These are phyloP conservation scores for Chrysotoxum bicinctum DNA, from an alignment of 2,888 invertebrate species.

Conservation along the genomic window DNA sequence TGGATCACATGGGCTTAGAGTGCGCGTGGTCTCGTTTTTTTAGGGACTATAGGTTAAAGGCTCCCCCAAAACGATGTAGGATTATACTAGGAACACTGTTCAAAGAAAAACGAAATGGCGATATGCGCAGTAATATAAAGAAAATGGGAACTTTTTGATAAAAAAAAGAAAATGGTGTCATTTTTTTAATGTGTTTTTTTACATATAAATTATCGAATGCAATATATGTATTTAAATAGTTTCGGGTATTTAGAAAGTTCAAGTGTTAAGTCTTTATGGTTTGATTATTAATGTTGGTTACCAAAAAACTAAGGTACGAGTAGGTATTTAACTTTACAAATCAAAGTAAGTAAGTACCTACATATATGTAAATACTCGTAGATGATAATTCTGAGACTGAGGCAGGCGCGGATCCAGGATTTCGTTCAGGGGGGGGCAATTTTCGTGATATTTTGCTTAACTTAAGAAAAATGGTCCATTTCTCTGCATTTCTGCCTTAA, in stretches of 20 bases:
- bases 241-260: background rate
- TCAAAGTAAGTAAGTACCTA: too few species aligned
- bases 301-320: too few species aligned
- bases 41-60: slow-evolving; percentile 14
- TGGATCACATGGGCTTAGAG: slow-evolving; percentile 56
- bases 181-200: slow-evolving; percentile 6
- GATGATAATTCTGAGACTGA: too few species aligned
- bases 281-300: too few species aligned
- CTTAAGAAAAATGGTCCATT: too few species aligned
- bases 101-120: background rate
- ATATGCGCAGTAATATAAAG: slow-evolving; percentile 48
- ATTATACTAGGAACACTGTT: background rate
- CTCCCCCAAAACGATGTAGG: background rate
- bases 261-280: too few species aligned
- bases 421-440: too few species aligned
- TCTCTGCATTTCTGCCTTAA: too few species aligned
- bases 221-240: background rate
- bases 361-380: too few species aligned
- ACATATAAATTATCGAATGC: background rate
- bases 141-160: slow-evolving; percentile 35
- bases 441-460: too few species aligned
- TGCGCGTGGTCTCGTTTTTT: slow-evolving; percentile 50
- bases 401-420: too few species aligned
- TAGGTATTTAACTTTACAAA: too few species aligned
- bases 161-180: slow-evolving; percentile 62